Evolutionary conservation across 2,797 vertebrate species (phyloP), one percentile per base, ranked within the genome.

Genomic region (Rachycentron canadum): DNA sequence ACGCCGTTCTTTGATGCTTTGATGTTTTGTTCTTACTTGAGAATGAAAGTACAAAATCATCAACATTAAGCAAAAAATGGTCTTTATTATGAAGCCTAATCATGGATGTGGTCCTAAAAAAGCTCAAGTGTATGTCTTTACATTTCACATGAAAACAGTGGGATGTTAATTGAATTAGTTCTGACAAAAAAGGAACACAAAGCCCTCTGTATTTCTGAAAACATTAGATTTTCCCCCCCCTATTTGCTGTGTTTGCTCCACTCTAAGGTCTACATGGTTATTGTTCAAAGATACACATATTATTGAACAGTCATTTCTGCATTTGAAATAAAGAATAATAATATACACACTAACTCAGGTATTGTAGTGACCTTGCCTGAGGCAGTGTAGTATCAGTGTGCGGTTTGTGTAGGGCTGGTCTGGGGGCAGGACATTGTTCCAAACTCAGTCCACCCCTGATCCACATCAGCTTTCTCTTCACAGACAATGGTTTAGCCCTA

Each of bases 381-480:
- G 75, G 83, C 61, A 30, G 43, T 50, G 12, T 26, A 68, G 17
- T 9, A 62, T 70, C 47, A 28, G 41, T 63, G 30, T 53, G 41
- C 45, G 13, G 36, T 73, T 67, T 62, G 63, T 45, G 7, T 30
- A 28, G 16, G 16, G 26, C 49, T 49, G 63, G 11, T 62, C 55
- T 52, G 26, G 49, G 32, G 67, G 41, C 10, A 72, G 34, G 34
- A 49, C 38, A 70, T 63, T 72, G 69, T 72, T 77, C 83, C 40
- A 76, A n/a, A 76, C 56, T 62, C 40, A 55, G 76, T 43, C 43
- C 60, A 73, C 63, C 40, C 23, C 57, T 49, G 32, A 58, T 63
- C 32, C 5, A 77, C 73, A 71, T 80, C 47, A 81, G 58, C 34
- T 72, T 78, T 79, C 76, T 30, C 64, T 69, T 84, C 76, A 75